These are phyloP conservation scores for Drosophila lutescens DNA, from an alignment of 2,888 invertebrate species.

Conservation along the genomic window DNA sequence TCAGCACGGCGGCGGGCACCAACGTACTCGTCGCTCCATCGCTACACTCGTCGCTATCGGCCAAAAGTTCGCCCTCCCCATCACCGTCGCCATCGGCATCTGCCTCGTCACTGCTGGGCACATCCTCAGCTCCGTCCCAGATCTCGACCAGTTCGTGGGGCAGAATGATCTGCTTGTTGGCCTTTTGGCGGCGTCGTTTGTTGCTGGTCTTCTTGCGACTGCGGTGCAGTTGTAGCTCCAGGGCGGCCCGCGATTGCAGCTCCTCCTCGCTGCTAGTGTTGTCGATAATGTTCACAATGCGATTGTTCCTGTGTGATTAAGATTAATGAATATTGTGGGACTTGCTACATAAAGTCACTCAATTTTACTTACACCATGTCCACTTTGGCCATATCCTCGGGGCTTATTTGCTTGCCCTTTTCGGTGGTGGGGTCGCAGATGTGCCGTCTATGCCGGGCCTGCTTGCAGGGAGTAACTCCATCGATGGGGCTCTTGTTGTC, in stretches of 20 bases:
- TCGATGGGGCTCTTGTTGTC: conserved; percentile 84
- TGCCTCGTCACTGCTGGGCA: conserved; percentile 76
- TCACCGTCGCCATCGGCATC: conserved; percentile 83
- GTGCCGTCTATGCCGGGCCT: conserved; percentile 83
- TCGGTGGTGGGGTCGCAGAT: conserved; percentile 82
- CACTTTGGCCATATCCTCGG: conserved; percentile 76
- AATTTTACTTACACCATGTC: conserved; percentile 75
- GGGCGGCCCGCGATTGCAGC: conserved; percentile 77
- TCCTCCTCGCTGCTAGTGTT: conserved; percentile 83
- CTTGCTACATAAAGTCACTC: not conserved
- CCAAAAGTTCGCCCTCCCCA: conserved; percentile 82
- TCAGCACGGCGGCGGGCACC: conserved; percentile 83
- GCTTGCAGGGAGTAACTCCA: conserved; percentile 86
- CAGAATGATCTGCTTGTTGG: conserved; percentile 78
- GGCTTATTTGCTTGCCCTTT: conserved; percentile 69
- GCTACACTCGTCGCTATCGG: conserved; percentile 84
- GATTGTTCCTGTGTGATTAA: conserved; percentile 78
- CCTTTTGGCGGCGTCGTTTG: conserved; percentile 82
- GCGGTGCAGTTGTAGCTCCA: conserved; percentile 81
- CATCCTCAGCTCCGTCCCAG: conserved; percentile 86
- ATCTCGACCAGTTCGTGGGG: conserved; percentile 86
- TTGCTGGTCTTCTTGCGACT: conserved; percentile 83
- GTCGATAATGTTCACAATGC: conserved; percentile 83
- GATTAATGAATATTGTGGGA: not conserved
- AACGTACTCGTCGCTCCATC: conserved; percentile 83